Conservation (phyloP, 1,140 invertebrate species). For the Globodera rostochiensis region DNA sequence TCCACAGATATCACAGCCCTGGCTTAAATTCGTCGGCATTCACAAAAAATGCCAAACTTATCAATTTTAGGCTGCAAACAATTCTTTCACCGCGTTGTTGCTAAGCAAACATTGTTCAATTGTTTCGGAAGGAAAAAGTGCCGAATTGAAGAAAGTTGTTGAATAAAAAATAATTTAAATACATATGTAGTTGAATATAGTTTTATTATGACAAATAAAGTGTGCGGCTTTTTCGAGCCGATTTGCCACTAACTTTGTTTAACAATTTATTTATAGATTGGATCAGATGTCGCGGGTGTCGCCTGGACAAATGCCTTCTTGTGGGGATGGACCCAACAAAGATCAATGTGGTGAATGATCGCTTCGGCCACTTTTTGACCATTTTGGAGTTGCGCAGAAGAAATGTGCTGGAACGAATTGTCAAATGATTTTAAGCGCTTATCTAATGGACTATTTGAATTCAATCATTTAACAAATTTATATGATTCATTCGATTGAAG, state of each 20-base stretch:
- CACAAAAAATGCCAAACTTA: neutral
- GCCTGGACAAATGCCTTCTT: constrained; percentile 17
- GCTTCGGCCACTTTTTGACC: neutral
- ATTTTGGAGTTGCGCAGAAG: neutral
- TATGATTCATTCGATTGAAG: too few relatives aligned
- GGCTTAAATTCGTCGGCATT: neutral
- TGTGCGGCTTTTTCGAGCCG: neutral
- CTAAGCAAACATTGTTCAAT: constrained; percentile 4
- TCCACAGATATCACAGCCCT: too few relatives aligned
- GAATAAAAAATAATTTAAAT: neutral
- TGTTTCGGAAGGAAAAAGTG: neutral
- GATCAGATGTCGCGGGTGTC: constrained; percentile 14
- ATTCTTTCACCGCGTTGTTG: constrained; percentile 7
- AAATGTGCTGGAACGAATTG: neutral
- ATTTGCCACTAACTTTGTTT: neutral
- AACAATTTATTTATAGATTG: neutral
- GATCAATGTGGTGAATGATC: neutral
- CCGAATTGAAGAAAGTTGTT: constrained; percentile 2
- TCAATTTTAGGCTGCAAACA: constrained; percentile 16
- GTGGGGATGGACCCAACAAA: constrained; percentile 7
- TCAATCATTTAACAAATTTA: too few relatives aligned
- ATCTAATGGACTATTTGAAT: too few relatives aligned
- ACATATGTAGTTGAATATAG: neutral
- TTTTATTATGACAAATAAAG: neutral
- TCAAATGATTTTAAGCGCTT: too few relatives aligned